Base-by-base conservation (phyloP, 2,888 invertebrate species). In the Mactromeris polynyma region DNA sequence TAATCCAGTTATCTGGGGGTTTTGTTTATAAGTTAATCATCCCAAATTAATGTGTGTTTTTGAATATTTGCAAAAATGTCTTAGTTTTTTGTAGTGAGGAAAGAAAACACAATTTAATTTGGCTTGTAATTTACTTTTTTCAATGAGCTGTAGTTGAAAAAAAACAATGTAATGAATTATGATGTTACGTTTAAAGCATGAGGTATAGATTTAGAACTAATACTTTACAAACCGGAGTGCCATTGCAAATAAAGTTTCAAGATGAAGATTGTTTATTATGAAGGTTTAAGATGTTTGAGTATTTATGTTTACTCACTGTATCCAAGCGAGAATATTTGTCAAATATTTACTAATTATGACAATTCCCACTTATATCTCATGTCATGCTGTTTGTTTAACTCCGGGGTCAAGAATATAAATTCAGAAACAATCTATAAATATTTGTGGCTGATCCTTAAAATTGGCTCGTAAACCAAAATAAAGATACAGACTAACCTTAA, bases 301-400 rank as follows among this genome's bases (percentile, higher is more conserved):
- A 82, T 82, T 58, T 40, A 11, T 83, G 46, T 83, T 83, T 69
- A 83, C 73, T 83, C 42, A 46, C 17, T 33, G 83, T 83, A 83
- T 58, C 83, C 73, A 46, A 33, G 73, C 33, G 73, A 81, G 82
- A 40, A 78, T 87, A 73, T 58, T 78, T 77, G 31, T 51, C 86
- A 87, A 87, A 87, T 87, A 83, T 87, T 87, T 87, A 82, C 83
- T 33, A 78, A 83, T 77, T 87, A 87, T 78, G 64, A 58, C 78
- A 54, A 38, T 78, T 58, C 36, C 33, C 82, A 77, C 40, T 40
- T 78, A 73, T 21, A 21, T 81, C 31, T 26, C 21, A 73, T 40
- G 26, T 40, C 79, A 26, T 31, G 7, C 21, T 51, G 81, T 81
- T 81, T 81, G 54, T 81, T 36, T 54, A 42, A 42, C 51, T 54